Percentiles rank a stretch among this genome's conserved stretches.
Conservation (phyloP, 1,140 invertebrate genomes). For the Drosophila littoralis region DNA sequence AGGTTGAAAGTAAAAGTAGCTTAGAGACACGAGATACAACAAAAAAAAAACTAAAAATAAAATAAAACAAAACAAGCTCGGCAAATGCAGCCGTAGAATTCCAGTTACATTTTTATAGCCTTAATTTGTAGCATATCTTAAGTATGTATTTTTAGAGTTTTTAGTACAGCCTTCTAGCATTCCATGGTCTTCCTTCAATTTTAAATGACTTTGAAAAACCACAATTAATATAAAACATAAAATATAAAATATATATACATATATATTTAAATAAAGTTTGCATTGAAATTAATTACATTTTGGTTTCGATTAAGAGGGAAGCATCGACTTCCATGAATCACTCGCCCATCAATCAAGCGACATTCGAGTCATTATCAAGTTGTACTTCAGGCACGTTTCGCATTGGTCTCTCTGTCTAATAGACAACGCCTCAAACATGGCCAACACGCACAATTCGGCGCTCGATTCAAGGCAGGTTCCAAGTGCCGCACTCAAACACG, state of each 20-base stretch:
- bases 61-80: conserved; percentile 19
- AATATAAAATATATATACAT: conserved; percentile 21
- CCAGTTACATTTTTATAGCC: conserved; percentile 62
- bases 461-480: conserved; percentile 21
- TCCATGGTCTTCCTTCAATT: conserved; percentile 81
- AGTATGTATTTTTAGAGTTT: conserved; percentile 37
- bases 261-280: conserved; percentile 75
- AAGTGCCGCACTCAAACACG: conserved; percentile 67
- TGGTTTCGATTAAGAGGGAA: not conserved
- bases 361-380: conserved; percentile 28
- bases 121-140: conserved; percentile 43
- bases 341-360: conserved; percentile 65
- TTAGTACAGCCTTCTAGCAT: conserved; percentile 53
- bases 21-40: conserved; percentile 28
- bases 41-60: conserved; percentile 28
- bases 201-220: conserved; percentile 63
- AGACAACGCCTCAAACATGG: conserved; percentile 60
- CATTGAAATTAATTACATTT: conserved; percentile 47
- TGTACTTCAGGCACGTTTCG: conserved; percentile 73
- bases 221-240: conserved; percentile 25
- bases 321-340: conserved; percentile 48
- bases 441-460: conserved; percentile 53
- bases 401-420: conserved; percentile 36
- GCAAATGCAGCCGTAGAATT: conserved; percentile 47
- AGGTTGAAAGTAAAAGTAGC: conserved; percentile 77